Evolutionary conservation across 1,140 invertebrate genomes (phyloP).

Genomic region (Orussus abietinus): DNA sequence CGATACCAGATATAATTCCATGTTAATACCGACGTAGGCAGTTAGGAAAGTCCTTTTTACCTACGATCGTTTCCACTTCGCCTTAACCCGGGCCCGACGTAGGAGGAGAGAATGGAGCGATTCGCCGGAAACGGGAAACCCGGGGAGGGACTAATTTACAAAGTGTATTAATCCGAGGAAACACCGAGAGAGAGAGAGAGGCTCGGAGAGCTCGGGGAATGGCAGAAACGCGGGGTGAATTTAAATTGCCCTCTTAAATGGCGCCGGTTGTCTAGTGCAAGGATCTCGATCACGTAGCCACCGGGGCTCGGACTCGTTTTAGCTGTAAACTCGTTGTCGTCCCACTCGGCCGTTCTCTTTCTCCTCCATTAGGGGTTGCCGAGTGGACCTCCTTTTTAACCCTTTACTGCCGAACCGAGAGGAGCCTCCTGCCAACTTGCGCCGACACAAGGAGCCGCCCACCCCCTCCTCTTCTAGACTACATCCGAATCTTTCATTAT

Average conservation of each 20-base stretch:
- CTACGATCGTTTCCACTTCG: too few species aligned
- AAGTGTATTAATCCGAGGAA: slow-evolving; percentile 8
- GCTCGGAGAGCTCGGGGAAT: slow-evolving; percentile 15
- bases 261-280: slow-evolving; percentile 41
- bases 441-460: too few species aligned
- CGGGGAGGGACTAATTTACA: slow-evolving; percentile 6
- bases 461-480: too few species aligned
- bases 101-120: too few species aligned
- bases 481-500: too few species aligned
- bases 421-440: too few species aligned
- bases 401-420: too few species aligned
- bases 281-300: slow-evolving; percentile 44
- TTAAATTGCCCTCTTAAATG: slow-evolving; percentile 43
- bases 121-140: background rate
- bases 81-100: too few species aligned
- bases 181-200: slow-evolving; percentile 10
- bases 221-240: slow-evolving; percentile 37
- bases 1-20: too few species aligned
- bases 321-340: slow-evolving; percentile 31
- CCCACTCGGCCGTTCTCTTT: background rate
- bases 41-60: too few species aligned
- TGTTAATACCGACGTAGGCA: too few species aligned
- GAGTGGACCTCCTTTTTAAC: too few species aligned
- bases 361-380: background rate
- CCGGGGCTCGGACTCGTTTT: slow-evolving; percentile 34